Percentiles rank a stretch among this genome's conserved stretches.
Conservation (phyloP, 2,797 vertebrate genomes). For the Pipistrellus nathusii region DNA sequence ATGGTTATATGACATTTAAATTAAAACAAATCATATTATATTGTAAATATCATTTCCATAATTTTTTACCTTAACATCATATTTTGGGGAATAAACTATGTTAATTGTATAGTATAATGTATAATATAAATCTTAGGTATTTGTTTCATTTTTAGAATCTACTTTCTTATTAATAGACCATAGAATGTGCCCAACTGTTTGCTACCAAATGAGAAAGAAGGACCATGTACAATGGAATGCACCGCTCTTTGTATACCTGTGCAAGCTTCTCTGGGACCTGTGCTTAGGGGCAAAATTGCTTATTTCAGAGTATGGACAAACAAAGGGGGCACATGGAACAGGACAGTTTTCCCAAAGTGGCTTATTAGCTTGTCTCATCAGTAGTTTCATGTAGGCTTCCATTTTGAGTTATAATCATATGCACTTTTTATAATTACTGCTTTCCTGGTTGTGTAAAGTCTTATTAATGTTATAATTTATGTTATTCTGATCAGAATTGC, state of each 20-base stretch:
- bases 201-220: neutral
- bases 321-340: neutral
- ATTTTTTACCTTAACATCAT: slow-evolving; percentile 9
- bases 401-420: neutral
- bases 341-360: neutral
- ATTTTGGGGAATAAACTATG: slow-evolving; percentile 46
- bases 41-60: slow-evolving; percentile 46
- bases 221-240: neutral
- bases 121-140: neutral
- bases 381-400: neutral
- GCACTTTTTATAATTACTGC: neutral
- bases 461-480: neutral
- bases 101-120: neutral
- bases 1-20: slow-evolving; percentile 20
- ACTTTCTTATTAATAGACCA: neutral
- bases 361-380: neutral
- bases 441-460: slow-evolving; percentile 12
- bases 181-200: neutral
- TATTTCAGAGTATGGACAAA: neutral
- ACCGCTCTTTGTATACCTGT: neutral
- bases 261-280: neutral
- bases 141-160: slow-evolving; percentile 21
- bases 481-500: neutral
- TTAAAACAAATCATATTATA: neutral
- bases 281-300: neutral